A percentile compares a stretch with the other conserved stretches of the same genome.
Evolutionary conservation across 2,797 vertebrate species (phyloP).

Genomic region (Distichodus sexfasciatus): DNA sequence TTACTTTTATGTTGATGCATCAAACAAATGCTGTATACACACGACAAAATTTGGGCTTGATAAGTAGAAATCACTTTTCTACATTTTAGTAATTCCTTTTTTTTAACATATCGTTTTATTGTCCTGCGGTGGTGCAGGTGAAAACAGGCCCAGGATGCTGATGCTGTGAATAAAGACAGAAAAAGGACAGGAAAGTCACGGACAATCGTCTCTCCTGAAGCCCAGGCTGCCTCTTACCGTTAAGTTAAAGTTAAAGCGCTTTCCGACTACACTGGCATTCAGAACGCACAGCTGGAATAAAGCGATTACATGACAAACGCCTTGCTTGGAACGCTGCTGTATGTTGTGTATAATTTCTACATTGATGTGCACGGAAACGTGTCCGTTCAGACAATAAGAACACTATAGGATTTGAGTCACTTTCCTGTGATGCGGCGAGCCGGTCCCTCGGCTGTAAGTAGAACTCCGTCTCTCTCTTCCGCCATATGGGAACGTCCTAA

Average conservation of each 20-base stretch:
- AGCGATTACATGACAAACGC: neutral
- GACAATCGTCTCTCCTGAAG: no score
- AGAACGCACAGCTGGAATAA: neutral
- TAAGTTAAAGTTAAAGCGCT: neutral
- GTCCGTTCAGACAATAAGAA: constrained; percentile 7
- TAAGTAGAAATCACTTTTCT: no score
- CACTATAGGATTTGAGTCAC: neutral
- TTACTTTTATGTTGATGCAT: no score
- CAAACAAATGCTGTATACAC: no score
- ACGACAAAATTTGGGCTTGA: no score
- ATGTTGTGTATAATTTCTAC: neutral
- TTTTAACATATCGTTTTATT: no score
- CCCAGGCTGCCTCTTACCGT: no score
- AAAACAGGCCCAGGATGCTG: no score
- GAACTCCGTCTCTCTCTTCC: neutral
- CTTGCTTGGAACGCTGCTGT: neutral
- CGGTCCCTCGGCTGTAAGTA: neutral
- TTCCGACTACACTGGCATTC: neutral
- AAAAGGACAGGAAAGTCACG: no score
- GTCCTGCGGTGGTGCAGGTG: no score
- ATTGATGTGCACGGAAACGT: constrained; percentile 9
- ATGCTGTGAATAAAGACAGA: neutral
- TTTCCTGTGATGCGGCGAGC: neutral
- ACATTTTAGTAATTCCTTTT: no score
- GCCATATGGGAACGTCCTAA: neutral